These are phyloP conservation scores for Selenia dentaria DNA, from an alignment of 2,888 invertebrate genomes.

Conservation along the genomic window DNA sequence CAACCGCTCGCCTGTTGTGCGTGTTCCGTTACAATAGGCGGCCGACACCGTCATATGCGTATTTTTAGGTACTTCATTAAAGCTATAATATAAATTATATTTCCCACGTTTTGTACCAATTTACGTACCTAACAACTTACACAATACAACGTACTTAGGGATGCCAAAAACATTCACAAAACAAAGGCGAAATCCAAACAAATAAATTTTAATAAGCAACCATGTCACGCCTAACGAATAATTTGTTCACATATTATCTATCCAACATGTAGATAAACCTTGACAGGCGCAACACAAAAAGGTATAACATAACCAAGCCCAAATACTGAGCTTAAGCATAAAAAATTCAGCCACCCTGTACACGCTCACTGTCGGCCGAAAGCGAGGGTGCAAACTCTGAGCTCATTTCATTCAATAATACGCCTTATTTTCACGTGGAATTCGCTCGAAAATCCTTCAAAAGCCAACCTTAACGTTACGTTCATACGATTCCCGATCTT, in stretches of 20 bases:
- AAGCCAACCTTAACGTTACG: not conserved
- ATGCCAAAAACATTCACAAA: no score
- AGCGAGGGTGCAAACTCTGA: constrained; percentile 17
- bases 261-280: constrained; percentile 18
- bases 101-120: no score
- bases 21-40: no score
- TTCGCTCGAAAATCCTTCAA: constrained; percentile 20
- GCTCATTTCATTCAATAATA: constrained; percentile 20
- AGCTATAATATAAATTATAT: no score
- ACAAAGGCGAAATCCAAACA: not conserved
- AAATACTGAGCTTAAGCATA: constrained; percentile 36
- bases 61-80: no score
- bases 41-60: no score
- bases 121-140: no score
- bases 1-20: no score
- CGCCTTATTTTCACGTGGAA: constrained; percentile 26
- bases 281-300: constrained; percentile 25
- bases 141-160: no score
- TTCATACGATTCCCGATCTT: constrained; percentile 1
- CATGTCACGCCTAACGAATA: constrained; percentile 11
- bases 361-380: constrained; percentile 8
- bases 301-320: constrained; percentile 31
- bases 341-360: constrained; percentile 45
- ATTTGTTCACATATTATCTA: constrained; percentile 11
- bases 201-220: not conserved